Evolutionary conservation across 2,888 invertebrate genomes (phyloP).

Genomic region (Antheraea yamamai): DNA sequence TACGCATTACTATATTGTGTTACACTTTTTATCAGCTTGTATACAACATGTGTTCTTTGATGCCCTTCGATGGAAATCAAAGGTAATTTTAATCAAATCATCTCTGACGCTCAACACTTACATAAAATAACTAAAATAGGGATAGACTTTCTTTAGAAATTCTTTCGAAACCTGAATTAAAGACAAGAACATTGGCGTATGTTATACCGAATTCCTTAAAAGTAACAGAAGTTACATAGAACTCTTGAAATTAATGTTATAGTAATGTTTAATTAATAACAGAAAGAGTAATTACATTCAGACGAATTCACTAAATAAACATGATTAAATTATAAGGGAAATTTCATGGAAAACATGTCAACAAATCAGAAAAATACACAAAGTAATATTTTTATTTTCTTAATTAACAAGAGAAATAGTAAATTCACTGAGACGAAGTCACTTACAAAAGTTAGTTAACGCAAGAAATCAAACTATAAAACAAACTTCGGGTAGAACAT

Average conservation of each 20-base stretch:
- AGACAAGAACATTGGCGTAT: not conserved
- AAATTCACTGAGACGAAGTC: no score
- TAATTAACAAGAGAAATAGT: no score
- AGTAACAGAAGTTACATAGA: not conserved
- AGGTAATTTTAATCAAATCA: not conserved
- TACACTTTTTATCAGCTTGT: not conserved
- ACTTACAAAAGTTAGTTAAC: no score
- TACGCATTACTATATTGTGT: slow-evolving; percentile 22
- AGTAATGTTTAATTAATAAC: not conserved
- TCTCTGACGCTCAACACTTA: not conserved
- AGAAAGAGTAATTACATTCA: not conserved
- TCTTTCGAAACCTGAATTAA: not conserved
- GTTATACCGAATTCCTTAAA: not conserved
- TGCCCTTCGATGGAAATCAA: not conserved
- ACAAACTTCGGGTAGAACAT: no score
- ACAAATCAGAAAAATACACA: no score
- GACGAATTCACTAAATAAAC: not conserved
- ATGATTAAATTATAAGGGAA: not conserved
- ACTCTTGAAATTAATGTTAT: not conserved
- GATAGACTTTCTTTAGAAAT: not conserved
- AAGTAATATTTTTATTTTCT: no score
- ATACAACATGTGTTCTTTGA: not conserved
- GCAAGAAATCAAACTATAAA: no score
- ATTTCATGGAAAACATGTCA: no score
- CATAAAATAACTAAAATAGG: not conserved